Percentiles rank a stretch among this genome's conserved stretches.
These are phyloP conservation scores for Heterodera carotae DNA, from an alignment of 1,140 invertebrate genomes.

Conservation along the genomic window DNA sequence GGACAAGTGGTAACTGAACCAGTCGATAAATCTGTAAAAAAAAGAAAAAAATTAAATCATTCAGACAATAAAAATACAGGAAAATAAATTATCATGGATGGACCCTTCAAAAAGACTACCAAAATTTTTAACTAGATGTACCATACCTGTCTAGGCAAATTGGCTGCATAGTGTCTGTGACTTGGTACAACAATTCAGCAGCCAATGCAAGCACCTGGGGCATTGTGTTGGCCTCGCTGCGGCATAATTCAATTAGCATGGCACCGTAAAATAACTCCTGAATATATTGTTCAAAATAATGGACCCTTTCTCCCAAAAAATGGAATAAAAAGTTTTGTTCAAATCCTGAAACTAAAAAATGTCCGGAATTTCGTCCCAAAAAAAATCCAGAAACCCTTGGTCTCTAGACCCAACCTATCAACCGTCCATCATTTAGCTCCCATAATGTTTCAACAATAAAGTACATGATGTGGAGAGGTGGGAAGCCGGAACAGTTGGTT, in stretches of 20 bases:
- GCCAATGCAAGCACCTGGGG: constrained; percentile 95
- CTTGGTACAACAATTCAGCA: constrained; percentile 91
- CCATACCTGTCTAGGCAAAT: constrained; percentile 85
- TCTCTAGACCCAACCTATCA: no score
- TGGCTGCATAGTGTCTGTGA: constrained; percentile 94
- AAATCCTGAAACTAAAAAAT: constrained; percentile 2
- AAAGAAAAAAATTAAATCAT: background rate
- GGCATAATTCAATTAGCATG: constrained; percentile 93
- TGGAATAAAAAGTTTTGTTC: no score
- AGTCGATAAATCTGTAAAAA: constrained; percentile 78
- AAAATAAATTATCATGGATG: no score
- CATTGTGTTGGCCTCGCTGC: constrained; percentile 91
- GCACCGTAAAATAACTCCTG: constrained; percentile 92
- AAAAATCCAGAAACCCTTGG: no score
- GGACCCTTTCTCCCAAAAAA: background rate
- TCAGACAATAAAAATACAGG: constrained; percentile 22
- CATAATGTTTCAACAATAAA: no score
- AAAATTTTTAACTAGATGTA: constrained; percentile 18
- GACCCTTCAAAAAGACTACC: no score
- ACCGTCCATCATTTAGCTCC: no score
- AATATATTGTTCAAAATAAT: background rate
- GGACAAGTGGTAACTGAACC: constrained; percentile 98
- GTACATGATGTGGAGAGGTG: constrained; percentile 73
- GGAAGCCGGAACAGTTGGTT: constrained; percentile 86
- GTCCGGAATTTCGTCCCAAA: no score